These are phyloP conservation scores for Nomada goodeniana DNA, from an alignment of 2,888 invertebrate genomes.

Conservation along the genomic window DNA sequence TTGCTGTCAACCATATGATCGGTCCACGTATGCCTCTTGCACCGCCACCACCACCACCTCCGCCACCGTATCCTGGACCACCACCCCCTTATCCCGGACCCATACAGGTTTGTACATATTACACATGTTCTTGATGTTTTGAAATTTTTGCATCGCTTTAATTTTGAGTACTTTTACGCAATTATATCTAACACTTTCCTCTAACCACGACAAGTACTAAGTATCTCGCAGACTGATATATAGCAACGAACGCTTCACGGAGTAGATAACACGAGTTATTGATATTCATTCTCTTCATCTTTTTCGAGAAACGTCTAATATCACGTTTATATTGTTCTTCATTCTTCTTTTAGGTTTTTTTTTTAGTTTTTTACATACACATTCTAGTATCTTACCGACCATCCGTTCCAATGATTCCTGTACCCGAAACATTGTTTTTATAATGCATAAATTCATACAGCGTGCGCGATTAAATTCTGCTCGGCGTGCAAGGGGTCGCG, in stretches of 20 bases:
- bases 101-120: constrained; percentile 80
- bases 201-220: constrained; percentile 54
- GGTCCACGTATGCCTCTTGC: constrained; percentile 83
- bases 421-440: constrained; percentile 5
- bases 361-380: constrained; percentile 3
- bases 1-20: constrained; percentile 82
- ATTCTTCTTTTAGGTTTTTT: neutral
- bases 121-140: constrained; percentile 44
- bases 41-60: constrained; percentile 88
- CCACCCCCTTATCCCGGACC: constrained; percentile 89
- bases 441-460: neutral
- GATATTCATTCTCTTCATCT: neutral
- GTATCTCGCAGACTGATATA: constrained; percentile 42
- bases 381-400: constrained; percentile 9
- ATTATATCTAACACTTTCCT: constrained; percentile 71
- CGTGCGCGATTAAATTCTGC: constrained; percentile 3
- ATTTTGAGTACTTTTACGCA: constrained; percentile 73
- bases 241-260: constrained; percentile 44
- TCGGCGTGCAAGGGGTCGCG: neutral
- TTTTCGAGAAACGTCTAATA: constrained; percentile 11
- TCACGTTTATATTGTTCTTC: neutral
- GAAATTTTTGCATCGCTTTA: constrained; percentile 84
- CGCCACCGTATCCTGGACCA: constrained; percentile 90
- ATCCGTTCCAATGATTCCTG: constrained; percentile 4
- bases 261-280: constrained; percentile 35